phyloP scores from a whole-genome alignment of 1,140 invertebrate genomes.

The Zaprionus kolodkinae region DNA sequence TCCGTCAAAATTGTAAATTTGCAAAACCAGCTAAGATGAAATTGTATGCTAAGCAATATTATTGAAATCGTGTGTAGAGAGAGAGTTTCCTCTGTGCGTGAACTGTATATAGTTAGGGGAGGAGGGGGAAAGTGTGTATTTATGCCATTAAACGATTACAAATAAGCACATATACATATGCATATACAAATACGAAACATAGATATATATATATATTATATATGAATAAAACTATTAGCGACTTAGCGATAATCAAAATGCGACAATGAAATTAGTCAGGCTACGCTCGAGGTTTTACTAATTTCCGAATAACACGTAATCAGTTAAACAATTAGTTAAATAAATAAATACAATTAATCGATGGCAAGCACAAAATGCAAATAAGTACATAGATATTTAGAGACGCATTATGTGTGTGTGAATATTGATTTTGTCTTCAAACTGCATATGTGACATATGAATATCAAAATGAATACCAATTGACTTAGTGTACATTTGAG shows the following conservation, averaged over 20 bases:
- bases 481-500: conserved; percentile 47
- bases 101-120: conserved; percentile 57
- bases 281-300: conserved; percentile 60
- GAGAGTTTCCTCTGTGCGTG: conserved; percentile 32
- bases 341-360: conserved; percentile 65
- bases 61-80: conserved; percentile 51
- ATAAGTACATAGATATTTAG: conserved; percentile 7
- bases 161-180: conserved; percentile 29
- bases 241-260: conserved; percentile 76
- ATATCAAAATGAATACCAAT: conserved; percentile 49
- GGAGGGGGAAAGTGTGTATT: conserved; percentile 34
- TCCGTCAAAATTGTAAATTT: conserved; percentile 75
- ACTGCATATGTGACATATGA: conserved; percentile 34
- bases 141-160: conserved; percentile 58
- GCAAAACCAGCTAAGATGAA: conserved; percentile 49
- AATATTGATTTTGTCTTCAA: conserved; percentile 46
- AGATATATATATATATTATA: conserved; percentile 23
- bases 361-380: conserved; percentile 55
- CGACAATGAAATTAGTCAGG: conserved; percentile 74
- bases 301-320: conserved; percentile 49
- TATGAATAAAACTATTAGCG: conserved; percentile 52
- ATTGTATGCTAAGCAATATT: conserved; percentile 79
- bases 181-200: conserved; percentile 35
- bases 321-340: conserved; percentile 61
- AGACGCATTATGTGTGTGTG: neutral